Evolutionary conservation across 35 echinoderm and acorn worm genomes (phyloP), one percentile per base, ranked within the genome.

Genomic region (Lytechinus variegatus): DNA sequence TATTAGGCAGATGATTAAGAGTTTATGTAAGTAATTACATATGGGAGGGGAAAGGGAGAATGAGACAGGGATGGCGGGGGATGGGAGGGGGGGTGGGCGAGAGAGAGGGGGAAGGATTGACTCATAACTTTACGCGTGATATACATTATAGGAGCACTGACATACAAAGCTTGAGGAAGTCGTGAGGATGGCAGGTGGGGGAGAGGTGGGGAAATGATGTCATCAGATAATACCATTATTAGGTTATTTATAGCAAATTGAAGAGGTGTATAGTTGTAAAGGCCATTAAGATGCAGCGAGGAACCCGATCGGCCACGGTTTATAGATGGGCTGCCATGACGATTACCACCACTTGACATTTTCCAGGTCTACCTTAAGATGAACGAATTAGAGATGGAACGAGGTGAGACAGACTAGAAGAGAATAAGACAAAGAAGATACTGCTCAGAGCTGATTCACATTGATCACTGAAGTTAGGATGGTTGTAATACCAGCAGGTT

Each of bases 281-380:
- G 66, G 16, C 66, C 19, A 79, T 79, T 79, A 79, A 19, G 14
- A 79, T 79, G 66, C 66, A 79, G 66, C 19, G n/a, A 8, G 16
- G 66, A 79, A 79, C 12, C 66, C 21, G 21, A 79, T 79, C 66
- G 21, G n/a, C 19, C 66, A 7, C n/a, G 66, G 21, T 7, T n/a
- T 16, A 24, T 79, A 5, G 66, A 79, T 79, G 66, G 66, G 66
- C 66, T 79, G 66, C 66, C 66, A 79, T 79, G 66, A 24, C 66
- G 66, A 79, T 79, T 79, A 79, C 66, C n/a, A 79, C 66, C 66
- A 79, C 66, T 79, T 79, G 66, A 24, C 66, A 79, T 79, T 79
- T 79, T 6, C 66, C 66, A 79, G 66, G 66, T 79, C 19, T 79
- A 56, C 7, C 21, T 24, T 24, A 79, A 24, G 19, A 79, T n/a